Percentiles rank a stretch among this genome's conserved stretches.
These are phyloP conservation scores for Sebastiscus albofasciatus DNA, from an alignment of 2,797 vertebrate genomes.

Conservation along the genomic window DNA sequence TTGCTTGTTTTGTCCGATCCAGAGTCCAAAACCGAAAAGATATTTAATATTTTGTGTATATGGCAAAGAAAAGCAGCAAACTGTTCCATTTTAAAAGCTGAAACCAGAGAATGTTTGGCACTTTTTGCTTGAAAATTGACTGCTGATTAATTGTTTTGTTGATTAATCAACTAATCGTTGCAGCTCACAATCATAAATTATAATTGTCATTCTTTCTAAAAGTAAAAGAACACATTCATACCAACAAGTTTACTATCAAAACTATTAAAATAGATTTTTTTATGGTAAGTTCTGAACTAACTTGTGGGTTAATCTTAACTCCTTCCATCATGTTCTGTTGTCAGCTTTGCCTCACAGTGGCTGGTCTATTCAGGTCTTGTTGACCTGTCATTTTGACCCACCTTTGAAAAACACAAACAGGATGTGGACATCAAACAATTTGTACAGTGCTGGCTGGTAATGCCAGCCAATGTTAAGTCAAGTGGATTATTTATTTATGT, in stretches of 20 bases:
- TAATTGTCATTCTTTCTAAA: not conserved
- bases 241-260: not conserved
- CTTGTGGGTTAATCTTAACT: slow-evolving; percentile 39
- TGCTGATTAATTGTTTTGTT: not conserved
- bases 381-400: slow-evolving; percentile 39
- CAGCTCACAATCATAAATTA: not conserved
- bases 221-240: not conserved
- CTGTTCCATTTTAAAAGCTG: not conserved
- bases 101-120: not conserved
- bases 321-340: slow-evolving; percentile 12
- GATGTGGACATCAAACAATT: not conserved
- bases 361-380: slow-evolving; percentile 46
- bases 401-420: slow-evolving; percentile 13
- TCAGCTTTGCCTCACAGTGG: not conserved
- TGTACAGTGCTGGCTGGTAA: not conserved
- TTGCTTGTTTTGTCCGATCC: not conserved
- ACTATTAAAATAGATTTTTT: not conserved
- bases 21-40: not conserved
- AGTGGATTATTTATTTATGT: not conserved
- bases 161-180: not conserved
- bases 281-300: not conserved
- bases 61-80: not conserved
- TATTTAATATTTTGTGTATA: not conserved
- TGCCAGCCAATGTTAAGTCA: not conserved
- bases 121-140: not conserved